phyloP scores from a whole-genome alignment of 2,797 vertebrate genomes.

The Coluber constrictor region DNA sequence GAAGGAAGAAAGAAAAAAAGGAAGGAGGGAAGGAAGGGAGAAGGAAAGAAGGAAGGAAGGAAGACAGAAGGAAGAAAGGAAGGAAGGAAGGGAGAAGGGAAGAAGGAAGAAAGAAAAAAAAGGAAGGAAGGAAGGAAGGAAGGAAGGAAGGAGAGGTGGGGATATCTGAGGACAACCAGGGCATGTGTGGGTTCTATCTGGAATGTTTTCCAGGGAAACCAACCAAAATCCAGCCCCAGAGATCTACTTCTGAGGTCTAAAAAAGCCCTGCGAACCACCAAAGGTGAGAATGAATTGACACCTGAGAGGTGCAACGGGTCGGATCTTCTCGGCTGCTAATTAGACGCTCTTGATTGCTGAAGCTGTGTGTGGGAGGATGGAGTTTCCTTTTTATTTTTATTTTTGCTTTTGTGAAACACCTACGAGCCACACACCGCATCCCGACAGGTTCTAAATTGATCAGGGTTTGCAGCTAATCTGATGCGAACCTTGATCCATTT shows the following conservation, averaged over 20 bases:
- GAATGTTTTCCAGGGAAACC: background rate
- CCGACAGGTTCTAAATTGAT: background rate
- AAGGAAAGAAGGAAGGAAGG: too few relatives aligned
- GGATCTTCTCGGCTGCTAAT: background rate
- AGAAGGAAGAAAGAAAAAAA: background rate
- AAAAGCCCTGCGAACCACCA: background rate
- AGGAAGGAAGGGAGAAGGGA: too few relatives aligned
- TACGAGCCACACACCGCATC: background rate
- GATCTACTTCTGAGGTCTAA: background rate
- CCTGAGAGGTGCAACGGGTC: too few relatives aligned
- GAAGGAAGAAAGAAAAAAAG: fast-evolving
- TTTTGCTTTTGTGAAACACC: background rate
- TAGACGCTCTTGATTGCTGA: background rate
- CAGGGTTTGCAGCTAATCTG: background rate
- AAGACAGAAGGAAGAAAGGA: background rate
- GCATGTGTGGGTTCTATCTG: background rate
- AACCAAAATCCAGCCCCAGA: background rate
- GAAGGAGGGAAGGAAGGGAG: too few relatives aligned
- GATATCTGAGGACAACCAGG: background rate
- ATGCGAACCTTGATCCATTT: background rate
- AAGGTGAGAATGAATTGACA: background rate
- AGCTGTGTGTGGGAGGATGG: background rate
- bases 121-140: too few relatives aligned
- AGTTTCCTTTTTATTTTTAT: background rate
- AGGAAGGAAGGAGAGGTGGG: background rate